These are phyloP conservation scores for Mus spretus DNA, from an alignment of 2,797 vertebrate genomes.

Conservation along the genomic window DNA sequence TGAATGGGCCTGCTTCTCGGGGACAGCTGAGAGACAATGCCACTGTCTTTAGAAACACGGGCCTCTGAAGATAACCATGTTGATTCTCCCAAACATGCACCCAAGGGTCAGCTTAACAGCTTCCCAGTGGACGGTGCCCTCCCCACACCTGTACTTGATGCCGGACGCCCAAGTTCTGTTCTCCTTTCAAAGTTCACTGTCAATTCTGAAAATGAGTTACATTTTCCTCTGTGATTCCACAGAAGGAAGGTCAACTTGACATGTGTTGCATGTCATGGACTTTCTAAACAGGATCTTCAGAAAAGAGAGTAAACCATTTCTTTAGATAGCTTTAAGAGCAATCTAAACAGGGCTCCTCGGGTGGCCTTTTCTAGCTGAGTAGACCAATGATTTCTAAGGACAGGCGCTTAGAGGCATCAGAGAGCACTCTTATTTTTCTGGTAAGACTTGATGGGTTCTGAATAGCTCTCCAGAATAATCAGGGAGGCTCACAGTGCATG, in stretches of 20 bases:
- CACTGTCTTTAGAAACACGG: not conserved
- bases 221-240: not conserved
- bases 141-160: not conserved
- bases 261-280: not conserved
- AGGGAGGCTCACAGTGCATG: not conserved
- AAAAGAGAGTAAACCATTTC: not conserved
- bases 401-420: not conserved
- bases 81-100: not conserved
- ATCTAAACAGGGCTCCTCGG: not conserved
- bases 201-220: not conserved
- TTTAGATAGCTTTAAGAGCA: not conserved
- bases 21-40: not conserved
- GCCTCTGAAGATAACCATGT: not conserved
- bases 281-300: not conserved
- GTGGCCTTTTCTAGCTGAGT: not conserved
- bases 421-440: constrained; percentile 48
- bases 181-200: not conserved
- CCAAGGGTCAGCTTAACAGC: not conserved
- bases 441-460: not conserved
- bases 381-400: constrained; percentile 57
- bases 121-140: not conserved
- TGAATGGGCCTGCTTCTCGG: not conserved
- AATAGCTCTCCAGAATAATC: not conserved
- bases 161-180: not conserved
- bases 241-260: not conserved